Base-by-base conservation (phyloP, 2,113 vertebrate species). In the Mugil cephalus region DNA sequence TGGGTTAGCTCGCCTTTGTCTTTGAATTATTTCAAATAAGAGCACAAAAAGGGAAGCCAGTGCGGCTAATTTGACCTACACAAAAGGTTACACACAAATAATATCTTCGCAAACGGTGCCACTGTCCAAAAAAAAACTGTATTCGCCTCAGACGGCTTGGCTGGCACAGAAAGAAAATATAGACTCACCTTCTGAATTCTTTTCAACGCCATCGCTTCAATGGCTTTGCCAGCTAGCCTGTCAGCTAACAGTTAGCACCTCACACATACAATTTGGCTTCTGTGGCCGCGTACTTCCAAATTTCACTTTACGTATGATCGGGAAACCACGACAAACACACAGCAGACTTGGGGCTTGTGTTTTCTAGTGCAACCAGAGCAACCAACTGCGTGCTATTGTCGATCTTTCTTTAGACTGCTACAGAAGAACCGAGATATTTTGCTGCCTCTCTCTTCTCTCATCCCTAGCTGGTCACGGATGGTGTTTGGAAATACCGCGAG, bases 141-240 rank as follows among this genome's bases (percentile, higher is more conserved):
- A 15, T 17, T 12, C 0, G 13, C 6, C 17, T 6, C 6, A 55
- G 0, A 13, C 38, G 1, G 14, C 30, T 7, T 12, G 8, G 5
- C 13, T 24, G 19, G 11, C 18, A 63, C 24, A 60, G 15, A 6
- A 64, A 68, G 48, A n/a, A 86, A 69, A 83, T 12, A 83, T 55
- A 80, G 65, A 92, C 94, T 94, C 89, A 95, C 94, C 94, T 95
- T 95, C 87, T 95, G 94, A 85, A 95, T 95, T 91, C 94, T 91
- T 91, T 95, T 95, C 93, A 95, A 92, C 94, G 94, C 94, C 94
- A 95, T 95, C 91, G 89, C 90, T 87, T 88, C 69, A 87, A 84
- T 86, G 89, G 91, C 91, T 92, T 77, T 62, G 86, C 89, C 83
- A 82, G 70, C 76, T 91, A 89, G 87, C 89, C 79, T 88, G 87